Evolutionary conservation across 2,797 vertebrate genomes (phyloP).

Genomic region (Sciurus carolinensis): DNA sequence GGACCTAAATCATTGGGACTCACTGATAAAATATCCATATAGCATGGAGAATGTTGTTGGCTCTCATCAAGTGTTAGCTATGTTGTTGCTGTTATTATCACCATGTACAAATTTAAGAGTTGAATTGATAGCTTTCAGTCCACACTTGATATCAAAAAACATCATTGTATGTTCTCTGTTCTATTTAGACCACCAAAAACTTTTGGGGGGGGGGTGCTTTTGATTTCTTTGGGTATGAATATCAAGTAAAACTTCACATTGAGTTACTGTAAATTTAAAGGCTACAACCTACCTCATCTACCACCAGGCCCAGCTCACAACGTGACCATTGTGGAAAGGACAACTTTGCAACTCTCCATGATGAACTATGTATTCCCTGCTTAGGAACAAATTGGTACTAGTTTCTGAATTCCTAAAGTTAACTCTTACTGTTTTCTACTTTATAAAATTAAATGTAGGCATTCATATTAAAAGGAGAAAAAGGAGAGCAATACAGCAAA

Average conservation of each 20-base stretch:
- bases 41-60: neutral
- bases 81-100: neutral
- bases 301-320: neutral
- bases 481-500: neutral
- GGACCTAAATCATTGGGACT: neutral
- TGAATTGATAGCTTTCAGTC: neutral
- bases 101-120: neutral
- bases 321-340: neutral
- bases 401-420: constrained; percentile 49
- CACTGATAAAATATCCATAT: neutral
- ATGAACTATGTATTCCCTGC: neutral
- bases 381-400: neutral
- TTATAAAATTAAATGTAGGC: constrained; percentile 47
- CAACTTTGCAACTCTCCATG: neutral
- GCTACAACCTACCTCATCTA: neutral
- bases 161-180: neutral
- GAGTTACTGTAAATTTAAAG: neutral
- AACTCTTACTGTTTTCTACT: neutral
- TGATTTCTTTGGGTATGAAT: neutral
- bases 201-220: neutral
- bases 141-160: neutral
- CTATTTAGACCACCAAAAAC: neutral
- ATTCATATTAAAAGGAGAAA: constrained; percentile 17
- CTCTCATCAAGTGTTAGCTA: neutral
- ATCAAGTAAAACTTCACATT: neutral